Evolutionary conservation across 2,888 invertebrate genomes (phyloP).

Genomic region (Cremastinae sp.): DNA sequence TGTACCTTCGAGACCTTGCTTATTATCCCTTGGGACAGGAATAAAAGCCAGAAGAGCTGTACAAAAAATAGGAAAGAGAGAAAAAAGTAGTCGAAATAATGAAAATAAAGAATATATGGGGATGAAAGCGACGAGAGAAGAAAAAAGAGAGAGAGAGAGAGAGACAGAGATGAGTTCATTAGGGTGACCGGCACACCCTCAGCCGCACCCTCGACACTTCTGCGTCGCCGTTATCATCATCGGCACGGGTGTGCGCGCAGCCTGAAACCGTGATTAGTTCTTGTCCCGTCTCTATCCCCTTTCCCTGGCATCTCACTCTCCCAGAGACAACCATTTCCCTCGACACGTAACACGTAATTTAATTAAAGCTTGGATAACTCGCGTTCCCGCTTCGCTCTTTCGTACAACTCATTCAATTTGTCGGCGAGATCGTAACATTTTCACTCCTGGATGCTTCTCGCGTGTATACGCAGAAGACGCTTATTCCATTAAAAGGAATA

Average conservation of each 20-base stretch:
- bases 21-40: conserved; percentile 40
- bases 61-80: background rate
- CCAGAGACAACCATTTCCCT: conserved; percentile 40
- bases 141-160: conserved; percentile 22
- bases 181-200: conserved; percentile 74
- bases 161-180: conserved; percentile 63
- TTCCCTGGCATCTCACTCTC: conserved; percentile 31
- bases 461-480: conserved; percentile 9
- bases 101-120: background rate
- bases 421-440: conserved; percentile 28
- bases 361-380: conserved; percentile 59
- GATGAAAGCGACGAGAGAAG: conserved; percentile 12
- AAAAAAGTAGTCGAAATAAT: background rate
- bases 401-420: conserved; percentile 39
- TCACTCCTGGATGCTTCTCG: conserved; percentile 14
- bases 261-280: conserved; percentile 56
- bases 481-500: too few relatives aligned
- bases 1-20: conserved; percentile 7
- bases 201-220: conserved; percentile 71
- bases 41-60: background rate
- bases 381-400: conserved; percentile 2
- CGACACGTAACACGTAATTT: conserved; percentile 66
- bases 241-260: conserved; percentile 56
- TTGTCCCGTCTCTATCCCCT: conserved; percentile 10
- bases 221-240: conserved; percentile 64